phyloP scores from a whole-genome alignment of 2,797 vertebrate species.

The Heliangelus exortis region DNA sequence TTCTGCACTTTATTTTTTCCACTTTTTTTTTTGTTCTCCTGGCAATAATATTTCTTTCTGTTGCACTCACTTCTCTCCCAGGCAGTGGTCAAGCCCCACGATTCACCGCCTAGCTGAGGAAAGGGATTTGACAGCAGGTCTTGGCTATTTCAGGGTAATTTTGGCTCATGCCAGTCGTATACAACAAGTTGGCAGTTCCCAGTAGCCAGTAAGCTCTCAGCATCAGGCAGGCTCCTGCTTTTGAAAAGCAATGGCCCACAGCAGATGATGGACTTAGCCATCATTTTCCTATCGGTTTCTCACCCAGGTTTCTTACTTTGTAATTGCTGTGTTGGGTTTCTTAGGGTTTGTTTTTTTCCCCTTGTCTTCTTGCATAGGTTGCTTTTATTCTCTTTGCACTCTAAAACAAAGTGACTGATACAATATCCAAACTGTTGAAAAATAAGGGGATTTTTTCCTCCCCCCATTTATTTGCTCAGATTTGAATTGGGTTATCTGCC shows the following conservation, averaged over 20 bases:
- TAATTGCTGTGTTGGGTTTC: slow-evolving; percentile 60
- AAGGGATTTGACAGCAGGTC: not conserved
- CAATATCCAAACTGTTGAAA: slow-evolving; percentile 74
- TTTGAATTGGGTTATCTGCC: slow-evolving; percentile 83
- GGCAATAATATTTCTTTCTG: not conserved
- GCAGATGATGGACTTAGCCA: slow-evolving; percentile 18
- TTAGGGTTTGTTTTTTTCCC: not conserved
- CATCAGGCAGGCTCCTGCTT: slow-evolving; percentile 9
- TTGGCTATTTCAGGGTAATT: not conserved
- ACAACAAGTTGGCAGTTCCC: slow-evolving; percentile 11
- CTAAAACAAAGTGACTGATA: slow-evolving; percentile 78
- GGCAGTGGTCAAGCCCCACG: not conserved
- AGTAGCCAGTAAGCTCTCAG: not conserved
- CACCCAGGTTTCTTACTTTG: slow-evolving; percentile 49
- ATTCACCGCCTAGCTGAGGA: not conserved
- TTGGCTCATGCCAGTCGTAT: not conserved
- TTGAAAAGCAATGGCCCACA: slow-evolving; percentile 46
- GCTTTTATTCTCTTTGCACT: slow-evolving; percentile 31
- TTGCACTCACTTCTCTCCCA: not conserved
- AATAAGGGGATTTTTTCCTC: slow-evolving; percentile 32
- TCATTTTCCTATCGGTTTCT: slow-evolving; percentile 54
- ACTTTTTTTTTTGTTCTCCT: not conserved
- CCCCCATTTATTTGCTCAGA: slow-evolving; percentile 72
- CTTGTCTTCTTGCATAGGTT: not conserved
- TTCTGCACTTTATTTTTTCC: not conserved